Percentiles rank a stretch among this genome's conserved stretches.
These are phyloP conservation scores for Eurystomus glaucurus DNA, from an alignment of 2,797 vertebrate species.

Conservation along the genomic window DNA sequence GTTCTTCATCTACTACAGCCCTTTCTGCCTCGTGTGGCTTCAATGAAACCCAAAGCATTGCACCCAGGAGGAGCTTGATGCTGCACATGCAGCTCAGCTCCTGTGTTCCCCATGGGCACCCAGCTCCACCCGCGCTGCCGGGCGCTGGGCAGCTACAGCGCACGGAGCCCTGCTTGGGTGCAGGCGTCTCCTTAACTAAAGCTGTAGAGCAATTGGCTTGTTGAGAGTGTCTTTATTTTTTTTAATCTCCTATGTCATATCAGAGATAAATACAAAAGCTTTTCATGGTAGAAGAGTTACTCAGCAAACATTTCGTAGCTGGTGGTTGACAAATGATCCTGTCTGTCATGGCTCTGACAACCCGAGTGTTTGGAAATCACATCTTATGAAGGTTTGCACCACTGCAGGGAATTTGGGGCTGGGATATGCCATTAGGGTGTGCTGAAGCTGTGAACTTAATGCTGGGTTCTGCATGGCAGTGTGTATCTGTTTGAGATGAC, in stretches of 20 bases:
- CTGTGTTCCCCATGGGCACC: background rate
- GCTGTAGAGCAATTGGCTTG: background rate
- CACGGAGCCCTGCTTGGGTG: background rate
- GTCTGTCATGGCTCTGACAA: background rate
- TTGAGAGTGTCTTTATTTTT: accelerated
- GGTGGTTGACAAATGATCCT: background rate
- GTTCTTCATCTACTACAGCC: background rate
- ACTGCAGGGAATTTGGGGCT: accelerated
- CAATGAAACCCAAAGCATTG: accelerated
- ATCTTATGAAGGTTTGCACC: background rate
- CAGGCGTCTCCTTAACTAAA: no score
- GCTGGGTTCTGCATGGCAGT: background rate
- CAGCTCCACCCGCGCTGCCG: no score
- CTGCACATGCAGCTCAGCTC: background rate
- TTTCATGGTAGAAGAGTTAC: background rate
- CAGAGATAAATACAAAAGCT: background rate
- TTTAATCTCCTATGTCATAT: accelerated
- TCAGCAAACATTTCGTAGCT: background rate
- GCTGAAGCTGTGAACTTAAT: background rate
- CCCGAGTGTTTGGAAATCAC: background rate
- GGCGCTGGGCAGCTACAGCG: background rate
- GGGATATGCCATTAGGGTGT: background rate
- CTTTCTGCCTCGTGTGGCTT: background rate
- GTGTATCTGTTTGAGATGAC: background rate
- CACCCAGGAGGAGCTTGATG: background rate